Evolutionary conservation across 2,888 invertebrate genomes (phyloP).

Genomic region (Dryadula phaetusa): DNA sequence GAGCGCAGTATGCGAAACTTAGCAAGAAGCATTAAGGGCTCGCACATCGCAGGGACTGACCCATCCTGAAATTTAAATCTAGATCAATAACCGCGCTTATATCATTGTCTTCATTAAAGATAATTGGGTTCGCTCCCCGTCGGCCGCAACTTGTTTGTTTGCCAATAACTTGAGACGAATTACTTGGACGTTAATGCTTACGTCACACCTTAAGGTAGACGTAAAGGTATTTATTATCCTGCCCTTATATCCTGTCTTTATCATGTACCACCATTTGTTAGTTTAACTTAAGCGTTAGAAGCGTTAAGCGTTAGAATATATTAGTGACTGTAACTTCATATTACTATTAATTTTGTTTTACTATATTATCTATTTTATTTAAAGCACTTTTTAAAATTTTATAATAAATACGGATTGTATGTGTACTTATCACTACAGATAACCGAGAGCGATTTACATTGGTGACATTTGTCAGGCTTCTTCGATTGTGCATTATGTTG

Average conservation of each 20-base stretch:
- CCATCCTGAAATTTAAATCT: slow-evolving; percentile 85
- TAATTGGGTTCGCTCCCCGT: slow-evolving; percentile 83
- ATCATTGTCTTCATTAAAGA: slow-evolving; percentile 86
- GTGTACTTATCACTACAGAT: no score
- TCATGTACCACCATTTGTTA: slow-evolving; percentile 35
- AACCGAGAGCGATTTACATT: no score
- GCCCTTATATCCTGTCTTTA: slow-evolving; percentile 34
- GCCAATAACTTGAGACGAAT: slow-evolving; percentile 82
- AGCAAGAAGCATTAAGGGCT: slow-evolving; percentile 82
- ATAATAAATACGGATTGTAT: no score
- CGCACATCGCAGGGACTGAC: slow-evolving; percentile 82
- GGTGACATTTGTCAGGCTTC: no score
- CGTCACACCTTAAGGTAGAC: slow-evolving; percentile 44
- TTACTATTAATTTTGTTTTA: background rate
- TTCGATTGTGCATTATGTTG: no score
- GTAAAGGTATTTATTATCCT: slow-evolving; percentile 43
- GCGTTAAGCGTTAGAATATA: slow-evolving; percentile 11
- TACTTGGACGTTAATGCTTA: slow-evolving; percentile 70
- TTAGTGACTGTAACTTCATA: background rate
- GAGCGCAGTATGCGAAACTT: slow-evolving; percentile 65
- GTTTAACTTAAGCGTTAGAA: slow-evolving; percentile 24
- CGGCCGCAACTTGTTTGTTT: slow-evolving; percentile 81
- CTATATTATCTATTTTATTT: background rate
- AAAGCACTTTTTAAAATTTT: no score
- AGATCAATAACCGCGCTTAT: slow-evolving; percentile 85